Evolutionary conservation across 2,113 vertebrate genomes (phyloP).

Genomic region (Cisticola juncidis): DNA sequence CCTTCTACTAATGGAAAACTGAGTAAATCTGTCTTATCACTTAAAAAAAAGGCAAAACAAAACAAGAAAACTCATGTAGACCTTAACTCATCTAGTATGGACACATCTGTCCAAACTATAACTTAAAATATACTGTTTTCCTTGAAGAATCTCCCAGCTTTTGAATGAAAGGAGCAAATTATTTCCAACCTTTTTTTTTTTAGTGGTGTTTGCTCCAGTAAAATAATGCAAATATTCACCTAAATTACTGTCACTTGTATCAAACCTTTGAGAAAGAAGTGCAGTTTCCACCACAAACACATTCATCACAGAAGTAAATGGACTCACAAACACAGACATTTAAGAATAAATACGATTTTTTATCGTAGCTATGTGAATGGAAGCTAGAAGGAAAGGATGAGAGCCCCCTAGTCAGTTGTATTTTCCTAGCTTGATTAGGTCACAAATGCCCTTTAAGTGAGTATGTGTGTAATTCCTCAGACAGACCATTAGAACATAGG

Average conservation of each 20-base stretch:
- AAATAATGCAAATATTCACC: not conserved
- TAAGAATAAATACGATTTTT: not conserved
- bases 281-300: not conserved
- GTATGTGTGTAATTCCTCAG: not conserved
- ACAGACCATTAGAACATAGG: not conserved
- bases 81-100: not conserved
- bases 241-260: not conserved
- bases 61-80: not conserved
- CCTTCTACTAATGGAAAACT: not conserved
- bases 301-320: not conserved
- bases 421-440: not conserved
- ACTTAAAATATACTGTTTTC: not conserved
- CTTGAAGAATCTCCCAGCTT: not conserved
- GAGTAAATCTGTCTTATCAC: not conserved
- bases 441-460: not conserved
- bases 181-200: not conserved
- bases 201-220: not conserved
- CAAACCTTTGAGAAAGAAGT: not conserved
- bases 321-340: not conserved
- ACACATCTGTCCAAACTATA: not conserved
- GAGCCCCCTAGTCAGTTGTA: not conserved
- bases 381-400: not conserved
- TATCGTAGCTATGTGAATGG: not conserved
- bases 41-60: not conserved
- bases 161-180: not conserved